These are phyloP conservation scores for Lagocephalus sceleratus DNA, from an alignment of 2,797 vertebrate genomes.

Conservation along the genomic window DNA sequence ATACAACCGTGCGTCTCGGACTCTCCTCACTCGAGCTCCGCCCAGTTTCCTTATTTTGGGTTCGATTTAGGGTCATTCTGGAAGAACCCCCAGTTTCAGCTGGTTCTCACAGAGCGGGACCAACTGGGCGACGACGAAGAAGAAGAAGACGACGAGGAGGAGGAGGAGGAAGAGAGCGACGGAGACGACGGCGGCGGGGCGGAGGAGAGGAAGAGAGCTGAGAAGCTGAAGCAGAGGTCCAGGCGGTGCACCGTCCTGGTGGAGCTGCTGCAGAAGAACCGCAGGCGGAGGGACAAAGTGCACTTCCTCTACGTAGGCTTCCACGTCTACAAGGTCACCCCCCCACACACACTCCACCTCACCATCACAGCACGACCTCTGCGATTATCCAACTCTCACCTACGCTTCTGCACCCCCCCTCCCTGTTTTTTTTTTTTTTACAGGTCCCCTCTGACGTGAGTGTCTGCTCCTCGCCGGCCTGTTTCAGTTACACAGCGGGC, in stretches of 20 bases:
- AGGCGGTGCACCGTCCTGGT: slow-evolving; percentile 73
- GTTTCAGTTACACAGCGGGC: too few species aligned
- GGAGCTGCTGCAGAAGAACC: slow-evolving; percentile 79
- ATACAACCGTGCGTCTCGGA: slow-evolving; percentile 52
- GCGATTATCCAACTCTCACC: slow-evolving; percentile 2
- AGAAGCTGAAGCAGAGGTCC: slow-evolving; percentile 59
- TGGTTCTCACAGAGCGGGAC: slow-evolving; percentile 71
- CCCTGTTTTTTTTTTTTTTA: slow-evolving; percentile 10
- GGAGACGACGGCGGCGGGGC: slow-evolving; percentile 32
- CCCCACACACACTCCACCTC: neutral
- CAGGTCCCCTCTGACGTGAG: slow-evolving; percentile 65
- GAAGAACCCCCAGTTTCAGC: slow-evolving; percentile 79
- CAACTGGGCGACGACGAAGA: slow-evolving; percentile 43
- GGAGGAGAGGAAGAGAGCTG: slow-evolving; percentile 23
- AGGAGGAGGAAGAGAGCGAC: slow-evolving; percentile 42
- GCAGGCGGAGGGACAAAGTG: slow-evolving; percentile 64
- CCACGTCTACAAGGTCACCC: slow-evolving; percentile 71
- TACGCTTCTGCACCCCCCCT: neutral
- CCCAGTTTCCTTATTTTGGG: neutral
- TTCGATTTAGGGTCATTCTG: slow-evolving; percentile 71
- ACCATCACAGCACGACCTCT: too few species aligned
- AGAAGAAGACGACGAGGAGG: slow-evolving; percentile 19
- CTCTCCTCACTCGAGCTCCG: neutral
- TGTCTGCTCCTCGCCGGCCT: neutral
- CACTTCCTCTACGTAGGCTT: slow-evolving; percentile 73